Percentiles rank a stretch among this genome's conserved stretches.
Conservation (phyloP, 2,113 vertebrate species). For the Centrocercus urophasianus region DNA sequence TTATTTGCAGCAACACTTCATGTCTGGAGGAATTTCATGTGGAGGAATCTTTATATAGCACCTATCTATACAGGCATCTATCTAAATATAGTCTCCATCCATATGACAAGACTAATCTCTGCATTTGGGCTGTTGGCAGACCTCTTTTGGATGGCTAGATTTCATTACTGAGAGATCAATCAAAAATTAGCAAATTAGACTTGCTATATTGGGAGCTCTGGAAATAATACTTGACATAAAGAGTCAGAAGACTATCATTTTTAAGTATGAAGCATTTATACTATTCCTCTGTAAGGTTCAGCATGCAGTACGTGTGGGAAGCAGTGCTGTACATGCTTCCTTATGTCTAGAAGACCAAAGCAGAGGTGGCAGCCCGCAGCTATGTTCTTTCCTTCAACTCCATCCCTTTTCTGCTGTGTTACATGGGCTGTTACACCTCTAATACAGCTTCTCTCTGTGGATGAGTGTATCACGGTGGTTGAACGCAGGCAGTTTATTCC, state of each 20-base stretch:
- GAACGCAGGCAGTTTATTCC: conserved; percentile 32
- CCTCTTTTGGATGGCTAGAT: neutral
- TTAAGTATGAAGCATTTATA: neutral
- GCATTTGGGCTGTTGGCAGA: neutral
- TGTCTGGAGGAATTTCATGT: neutral
- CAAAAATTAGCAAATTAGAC: neutral
- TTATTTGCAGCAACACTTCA: neutral
- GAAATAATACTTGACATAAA: neutral
- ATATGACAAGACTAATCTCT: neutral
- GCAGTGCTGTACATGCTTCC: neutral
- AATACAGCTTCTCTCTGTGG: neutral
- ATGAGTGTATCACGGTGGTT: neutral
- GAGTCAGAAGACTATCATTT: neutral
- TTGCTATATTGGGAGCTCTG: neutral
- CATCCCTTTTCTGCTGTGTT: neutral
- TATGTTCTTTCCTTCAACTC: neutral
- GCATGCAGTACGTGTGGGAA: neutral
- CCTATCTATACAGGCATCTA: neutral
- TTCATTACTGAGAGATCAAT: neutral
- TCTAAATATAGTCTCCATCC: neutral
- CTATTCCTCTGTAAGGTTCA: neutral
- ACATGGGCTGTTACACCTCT: neutral
- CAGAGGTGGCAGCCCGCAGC: neutral
- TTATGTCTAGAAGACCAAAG: neutral
- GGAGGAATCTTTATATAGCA: neutral